Evolutionary conservation across 2,797 vertebrate genomes (phyloP), one percentile per base, ranked within the genome.

Genomic region (Echiichthys vipera): DNA sequence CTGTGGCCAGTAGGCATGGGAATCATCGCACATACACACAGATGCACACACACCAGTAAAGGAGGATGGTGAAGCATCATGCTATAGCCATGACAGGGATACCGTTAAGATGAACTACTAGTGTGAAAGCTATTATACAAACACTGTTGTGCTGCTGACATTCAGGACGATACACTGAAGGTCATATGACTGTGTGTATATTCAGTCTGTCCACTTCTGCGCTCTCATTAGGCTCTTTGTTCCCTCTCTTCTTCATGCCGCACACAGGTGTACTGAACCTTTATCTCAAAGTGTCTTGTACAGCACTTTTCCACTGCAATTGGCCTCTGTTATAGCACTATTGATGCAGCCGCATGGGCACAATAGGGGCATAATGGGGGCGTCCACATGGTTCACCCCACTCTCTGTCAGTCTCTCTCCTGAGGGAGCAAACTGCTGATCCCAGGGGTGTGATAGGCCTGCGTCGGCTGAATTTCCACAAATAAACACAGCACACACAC

Each of bases 341-440:
- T 89, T 89, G 93, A 90, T 92, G 65, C 78, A 70, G 77, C 80
- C 47, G 65, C 78, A 74, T 76, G 68, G 87, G 79, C 83, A 92
- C 89, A 93, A 94, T 87, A 63, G 84, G 71, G 81, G 80, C 76
- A 91, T 84, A 93, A 93, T 78, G 78, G 86, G 69, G 61, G 80
- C 37, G 72, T 87, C 85, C 87, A 77, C 87, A 87, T 69, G 70
- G 80, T 89, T 82, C 80, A 82, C 83, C 76, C 57, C 71, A 51
- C 71, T 70, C 81, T 82, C 84, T 73, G 77, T 85, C 79, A 14
- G 54, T 82, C 58, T 74, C 71, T 87, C 83, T 90, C 73, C 84
- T 87, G 77, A 81, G 78, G 61, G 82, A 73, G 76, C 84, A 93
- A 93, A 95, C 77, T 94, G 95, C 94, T 95, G 94, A 95, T 89